phyloP scores from a whole-genome alignment of 2,888 invertebrate species.

The Torymus aiolomorphi region DNA sequence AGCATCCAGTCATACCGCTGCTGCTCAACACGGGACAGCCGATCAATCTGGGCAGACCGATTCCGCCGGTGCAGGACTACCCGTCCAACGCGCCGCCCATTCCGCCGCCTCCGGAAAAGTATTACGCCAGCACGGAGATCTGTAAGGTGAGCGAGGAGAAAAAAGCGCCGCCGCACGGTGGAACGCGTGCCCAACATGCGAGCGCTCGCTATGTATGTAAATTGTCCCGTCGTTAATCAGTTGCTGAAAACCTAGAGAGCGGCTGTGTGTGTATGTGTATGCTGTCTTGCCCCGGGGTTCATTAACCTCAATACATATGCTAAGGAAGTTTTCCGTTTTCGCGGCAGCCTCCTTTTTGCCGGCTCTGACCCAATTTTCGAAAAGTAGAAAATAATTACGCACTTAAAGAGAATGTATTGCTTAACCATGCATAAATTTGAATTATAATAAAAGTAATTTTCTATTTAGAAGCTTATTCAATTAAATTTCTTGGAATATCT shows the following conservation, averaged over 20 bases:
- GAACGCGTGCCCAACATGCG: constrained; percentile 56
- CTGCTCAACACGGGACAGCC: constrained; percentile 68
- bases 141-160: constrained; percentile 66
- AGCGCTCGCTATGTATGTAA: constrained; percentile 51
- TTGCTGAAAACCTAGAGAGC: constrained; percentile 22
- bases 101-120: constrained; percentile 83
- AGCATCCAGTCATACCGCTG: constrained; percentile 72
- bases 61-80: constrained; percentile 72
- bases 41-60: constrained; percentile 72
- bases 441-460: too few relatives aligned
- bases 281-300: constrained; percentile 7
- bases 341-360: background rate
- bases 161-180: background rate
- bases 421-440: too few relatives aligned
- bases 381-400: constrained; percentile 24
- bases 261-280: too few relatives aligned
- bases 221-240: constrained; percentile 42
- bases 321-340: constrained; percentile 35
- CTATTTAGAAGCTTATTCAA: too few relatives aligned
- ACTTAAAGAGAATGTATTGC: background rate
- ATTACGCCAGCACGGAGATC: constrained; percentile 85
- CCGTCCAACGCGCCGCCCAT: constrained; percentile 79
- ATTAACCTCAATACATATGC: constrained; percentile 47
- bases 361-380: constrained; percentile 21
- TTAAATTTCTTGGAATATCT: background rate